These are phyloP conservation scores for Lutjanus campechanus DNA, from an alignment of 2,797 vertebrate species.

Conservation along the genomic window DNA sequence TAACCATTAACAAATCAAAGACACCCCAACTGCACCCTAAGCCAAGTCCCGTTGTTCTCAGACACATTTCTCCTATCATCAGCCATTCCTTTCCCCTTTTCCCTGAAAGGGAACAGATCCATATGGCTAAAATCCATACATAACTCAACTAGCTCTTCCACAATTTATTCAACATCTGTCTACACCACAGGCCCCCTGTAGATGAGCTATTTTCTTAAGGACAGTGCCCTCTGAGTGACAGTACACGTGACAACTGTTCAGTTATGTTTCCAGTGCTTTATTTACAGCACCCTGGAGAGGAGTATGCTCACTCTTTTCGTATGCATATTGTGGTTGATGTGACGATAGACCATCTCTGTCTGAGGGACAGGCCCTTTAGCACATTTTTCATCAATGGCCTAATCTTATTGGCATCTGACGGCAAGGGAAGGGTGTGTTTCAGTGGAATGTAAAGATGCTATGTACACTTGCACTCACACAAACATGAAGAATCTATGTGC, in stretches of 20 bases:
- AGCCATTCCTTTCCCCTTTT: constrained; percentile 12
- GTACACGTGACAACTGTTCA: constrained; percentile 25
- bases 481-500: constrained; percentile 26
- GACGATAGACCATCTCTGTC: constrained; percentile 27
- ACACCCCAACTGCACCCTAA: constrained; percentile 12
- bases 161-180: constrained; percentile 61
- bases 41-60: constrained; percentile 41
- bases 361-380: constrained; percentile 21
- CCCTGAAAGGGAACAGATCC: constrained; percentile 36
- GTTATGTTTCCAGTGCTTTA: constrained; percentile 27
- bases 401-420: constrained; percentile 64
- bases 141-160: constrained; percentile 31
- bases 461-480: constrained; percentile 25
- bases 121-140: constrained; percentile 38
- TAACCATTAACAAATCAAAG: constrained; percentile 47
- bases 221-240: constrained; percentile 35
- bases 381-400: constrained; percentile 27
- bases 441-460: constrained; percentile 54
- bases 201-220: constrained; percentile 27
- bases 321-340: constrained; percentile 30
- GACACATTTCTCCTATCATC: constrained; percentile 30
- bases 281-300: constrained; percentile 7
- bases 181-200: constrained; percentile 23
- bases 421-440: constrained; percentile 64
- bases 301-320: constrained; percentile 17